Evolutionary conservation across 1,140 invertebrate species (phyloP).

Genomic region (Spodoptera frugiperda): DNA sequence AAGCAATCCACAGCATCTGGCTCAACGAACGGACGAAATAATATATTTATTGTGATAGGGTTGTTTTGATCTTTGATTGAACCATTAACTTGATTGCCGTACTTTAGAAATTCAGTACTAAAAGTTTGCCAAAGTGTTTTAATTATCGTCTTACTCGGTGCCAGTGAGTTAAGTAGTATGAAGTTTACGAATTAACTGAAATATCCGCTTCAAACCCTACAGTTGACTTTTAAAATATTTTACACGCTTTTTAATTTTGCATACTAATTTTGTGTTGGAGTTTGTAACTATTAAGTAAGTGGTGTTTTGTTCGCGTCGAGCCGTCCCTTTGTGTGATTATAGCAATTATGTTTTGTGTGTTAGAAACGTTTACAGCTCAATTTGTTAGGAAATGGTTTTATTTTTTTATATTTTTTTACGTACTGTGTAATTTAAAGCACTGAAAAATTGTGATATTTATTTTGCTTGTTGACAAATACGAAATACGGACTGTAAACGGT

Average conservation of each 20-base stretch:
- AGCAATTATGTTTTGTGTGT: background rate
- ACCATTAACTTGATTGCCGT: conserved; percentile 79
- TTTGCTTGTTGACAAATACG: too few species aligned
- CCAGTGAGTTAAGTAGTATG: conserved; percentile 74
- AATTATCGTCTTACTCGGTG: conserved; percentile 81
- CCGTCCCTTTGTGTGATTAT: background rate
- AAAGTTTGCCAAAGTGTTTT: conserved; percentile 82
- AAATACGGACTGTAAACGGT: too few species aligned
- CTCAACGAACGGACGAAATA: conserved; percentile 59
- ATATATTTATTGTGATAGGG: conserved; percentile 72
- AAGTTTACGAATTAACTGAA: conserved; percentile 83
- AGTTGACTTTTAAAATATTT: conserved; percentile 70
- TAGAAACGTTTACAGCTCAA: background rate
- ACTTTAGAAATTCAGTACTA: conserved; percentile 82
- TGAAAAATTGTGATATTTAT: too few species aligned
- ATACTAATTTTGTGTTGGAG: conserved; percentile 41
- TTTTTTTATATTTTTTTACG: too few species aligned
- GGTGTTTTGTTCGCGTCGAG: background rate
- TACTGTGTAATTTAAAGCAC: too few species aligned
- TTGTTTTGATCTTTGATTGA: conserved; percentile 82
- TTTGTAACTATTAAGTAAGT: conserved; percentile 47
- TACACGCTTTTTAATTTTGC: conserved; percentile 51
- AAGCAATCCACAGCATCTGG: conserved; percentile 56
- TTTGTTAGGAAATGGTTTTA: too few species aligned
- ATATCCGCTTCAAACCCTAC: conserved; percentile 72